A percentile compares a stretch with the other conserved stretches of the same genome.
These are phyloP conservation scores for Prosopocoilus inquinatus DNA, from an alignment of 2,888 invertebrate genomes.

Conservation along the genomic window DNA sequence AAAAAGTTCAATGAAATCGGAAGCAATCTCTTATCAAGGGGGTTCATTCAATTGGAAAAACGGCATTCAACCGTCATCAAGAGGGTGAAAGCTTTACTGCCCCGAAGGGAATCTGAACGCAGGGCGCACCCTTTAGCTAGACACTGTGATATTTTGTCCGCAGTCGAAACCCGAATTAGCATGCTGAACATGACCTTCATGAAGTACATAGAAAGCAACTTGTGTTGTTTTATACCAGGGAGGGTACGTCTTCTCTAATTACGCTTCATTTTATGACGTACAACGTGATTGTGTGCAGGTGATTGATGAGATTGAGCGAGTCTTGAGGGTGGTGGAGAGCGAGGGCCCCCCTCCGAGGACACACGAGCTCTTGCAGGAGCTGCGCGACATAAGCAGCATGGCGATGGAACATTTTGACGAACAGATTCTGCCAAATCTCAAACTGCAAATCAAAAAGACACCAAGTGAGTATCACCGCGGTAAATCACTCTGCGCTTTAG, in stretches of 20 bases:
- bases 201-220: constrained; percentile 79
- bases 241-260: constrained; percentile 58
- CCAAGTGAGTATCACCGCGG: constrained; percentile 7
- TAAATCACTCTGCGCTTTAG: neutral
- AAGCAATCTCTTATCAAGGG: constrained; percentile 74
- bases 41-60: constrained; percentile 77
- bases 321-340: constrained; percentile 68
- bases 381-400: constrained; percentile 91
- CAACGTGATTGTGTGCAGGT: constrained; percentile 56
- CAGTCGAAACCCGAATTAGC: constrained; percentile 87
- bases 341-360: constrained; percentile 70
- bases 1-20: constrained; percentile 73
- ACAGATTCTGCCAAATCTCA: constrained; percentile 64
- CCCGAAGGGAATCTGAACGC: constrained; percentile 86
- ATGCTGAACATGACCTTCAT: constrained; percentile 91
- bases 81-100: constrained; percentile 77
- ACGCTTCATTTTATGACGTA: neutral
- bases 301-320: constrained; percentile 81
- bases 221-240: constrained; percentile 92
- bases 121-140: constrained; percentile 79
- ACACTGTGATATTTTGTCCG: constrained; percentile 87
- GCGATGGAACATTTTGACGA: constrained; percentile 96
- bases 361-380: constrained; percentile 78
- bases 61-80: constrained; percentile 73
- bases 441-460: constrained; percentile 22